Evolutionary conservation across 2,888 invertebrate genomes (phyloP).

Genomic region (Aspidapion aeneum): DNA sequence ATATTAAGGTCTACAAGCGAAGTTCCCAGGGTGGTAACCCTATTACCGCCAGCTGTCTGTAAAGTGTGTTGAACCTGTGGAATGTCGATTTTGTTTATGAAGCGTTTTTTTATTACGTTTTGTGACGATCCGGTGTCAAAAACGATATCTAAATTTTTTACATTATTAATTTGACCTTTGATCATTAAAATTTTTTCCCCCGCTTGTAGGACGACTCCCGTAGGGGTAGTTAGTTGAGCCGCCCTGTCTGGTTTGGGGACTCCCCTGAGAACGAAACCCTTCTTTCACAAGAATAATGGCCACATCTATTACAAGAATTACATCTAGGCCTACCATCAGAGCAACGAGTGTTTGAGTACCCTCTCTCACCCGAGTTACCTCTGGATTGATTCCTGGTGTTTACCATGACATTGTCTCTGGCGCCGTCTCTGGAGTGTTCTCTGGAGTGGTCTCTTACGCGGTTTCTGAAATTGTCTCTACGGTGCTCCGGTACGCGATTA

Average conservation of each 20-base stretch:
- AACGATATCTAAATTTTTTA: background rate
- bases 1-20: background rate
- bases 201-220: conserved; percentile 1
- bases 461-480: too few species aligned
- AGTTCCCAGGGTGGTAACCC: background rate
- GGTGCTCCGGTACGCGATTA: background rate
- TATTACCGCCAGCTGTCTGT: background rate
- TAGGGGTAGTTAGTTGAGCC: background rate
- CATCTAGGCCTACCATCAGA: background rate
- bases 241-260: background rate
- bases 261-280: too few species aligned
- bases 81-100: background rate
- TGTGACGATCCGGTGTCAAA: background rate
- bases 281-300: background rate
- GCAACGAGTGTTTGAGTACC: background rate
- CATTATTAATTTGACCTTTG: background rate
- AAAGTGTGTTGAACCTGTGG: background rate
- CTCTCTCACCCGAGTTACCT: background rate
- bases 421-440: too few species aligned
- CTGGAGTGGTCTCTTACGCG: too few species aligned
- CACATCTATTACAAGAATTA: background rate
- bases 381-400: too few species aligned
- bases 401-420: too few species aligned
- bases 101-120: background rate
- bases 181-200: background rate